Percentiles rank a stretch among this genome's conserved stretches.
Evolutionary conservation across 2,797 vertebrate species (phyloP).

Genomic region (Borostomias antarcticus): DNA sequence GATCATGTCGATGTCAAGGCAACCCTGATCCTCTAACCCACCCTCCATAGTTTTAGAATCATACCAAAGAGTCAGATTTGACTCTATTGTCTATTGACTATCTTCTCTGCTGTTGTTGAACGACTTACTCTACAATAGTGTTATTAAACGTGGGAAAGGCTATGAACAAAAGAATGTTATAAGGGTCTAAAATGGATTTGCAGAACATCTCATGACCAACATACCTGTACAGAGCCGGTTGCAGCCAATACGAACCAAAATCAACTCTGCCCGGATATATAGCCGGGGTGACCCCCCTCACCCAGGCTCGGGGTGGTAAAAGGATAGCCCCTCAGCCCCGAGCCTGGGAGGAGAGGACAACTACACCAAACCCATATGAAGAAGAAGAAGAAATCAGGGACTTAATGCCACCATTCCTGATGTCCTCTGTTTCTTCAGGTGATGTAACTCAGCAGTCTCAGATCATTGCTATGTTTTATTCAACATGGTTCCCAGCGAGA

Average conservation of each 20-base stretch:
- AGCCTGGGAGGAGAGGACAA: too few species aligned
- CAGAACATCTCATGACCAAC: constrained; percentile 30
- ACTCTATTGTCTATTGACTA: constrained; percentile 24
- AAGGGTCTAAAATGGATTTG: constrained; percentile 33
- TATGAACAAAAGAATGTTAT: constrained; percentile 29
- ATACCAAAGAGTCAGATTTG: constrained; percentile 3
- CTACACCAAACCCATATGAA: too few species aligned
- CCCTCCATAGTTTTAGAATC: background rate
- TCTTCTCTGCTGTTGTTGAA: constrained; percentile 23
- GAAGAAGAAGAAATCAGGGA: too few species aligned
- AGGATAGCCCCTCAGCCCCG: too few species aligned
- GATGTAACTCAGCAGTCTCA: too few species aligned
- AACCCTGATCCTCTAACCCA: background rate
- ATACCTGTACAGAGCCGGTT: constrained; percentile 26
- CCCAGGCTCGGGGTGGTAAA: too few species aligned
- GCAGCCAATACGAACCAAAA: constrained; percentile 46
- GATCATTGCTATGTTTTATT: constrained; percentile 17
- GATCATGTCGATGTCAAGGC: constrained; percentile 8
- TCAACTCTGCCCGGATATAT: constrained; percentile 28
- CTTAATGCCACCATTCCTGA: too few species aligned
- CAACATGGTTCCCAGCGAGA: background rate
- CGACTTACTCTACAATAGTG: constrained; percentile 24
- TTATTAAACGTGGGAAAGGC: constrained; percentile 42
- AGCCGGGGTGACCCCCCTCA: too few species aligned
- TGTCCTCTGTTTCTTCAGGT: too few species aligned